Conservation (phyloP, 2,113 vertebrate genomes). For the Geothlypis trichas region DNA sequence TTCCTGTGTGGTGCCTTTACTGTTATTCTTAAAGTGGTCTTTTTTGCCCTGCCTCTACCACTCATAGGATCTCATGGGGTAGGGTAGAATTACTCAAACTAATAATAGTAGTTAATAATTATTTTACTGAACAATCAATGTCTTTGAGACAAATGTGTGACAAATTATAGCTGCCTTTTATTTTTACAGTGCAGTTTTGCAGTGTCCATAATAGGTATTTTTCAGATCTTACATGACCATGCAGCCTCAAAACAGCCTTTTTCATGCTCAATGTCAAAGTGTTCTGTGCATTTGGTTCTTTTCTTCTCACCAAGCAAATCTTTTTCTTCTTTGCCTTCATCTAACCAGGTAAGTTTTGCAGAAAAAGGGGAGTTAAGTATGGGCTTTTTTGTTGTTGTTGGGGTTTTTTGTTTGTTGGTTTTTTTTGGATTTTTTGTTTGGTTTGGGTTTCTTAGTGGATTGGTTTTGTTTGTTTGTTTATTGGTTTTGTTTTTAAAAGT, state of each 20-base stretch:
- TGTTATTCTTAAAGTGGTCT: background rate
- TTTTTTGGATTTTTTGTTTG: background rate
- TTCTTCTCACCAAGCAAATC: background rate
- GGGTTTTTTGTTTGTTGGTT: background rate
- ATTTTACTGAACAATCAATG: background rate
- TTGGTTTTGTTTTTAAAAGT: background rate
- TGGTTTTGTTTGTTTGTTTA: background rate
- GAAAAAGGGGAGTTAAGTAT: background rate
- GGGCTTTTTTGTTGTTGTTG: background rate
- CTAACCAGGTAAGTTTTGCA: background rate
- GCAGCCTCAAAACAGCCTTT: background rate
- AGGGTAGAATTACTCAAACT: background rate
- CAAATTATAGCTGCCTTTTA: background rate
- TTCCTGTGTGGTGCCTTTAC: background rate
- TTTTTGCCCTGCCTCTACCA: background rate
- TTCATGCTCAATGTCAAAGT: background rate
- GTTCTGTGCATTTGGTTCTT: background rate
- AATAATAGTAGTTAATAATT: background rate
- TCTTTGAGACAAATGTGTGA: background rate
- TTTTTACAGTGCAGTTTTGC: background rate
- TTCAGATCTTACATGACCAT: background rate
- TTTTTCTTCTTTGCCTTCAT: background rate
- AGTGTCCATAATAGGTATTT: background rate
- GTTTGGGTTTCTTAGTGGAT: background rate
- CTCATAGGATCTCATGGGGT: background rate